Percentiles rank a stretch among this genome's conserved stretches.
Conservation (phyloP, 2,113 vertebrate species). For the Hepsetus odoe region DNA sequence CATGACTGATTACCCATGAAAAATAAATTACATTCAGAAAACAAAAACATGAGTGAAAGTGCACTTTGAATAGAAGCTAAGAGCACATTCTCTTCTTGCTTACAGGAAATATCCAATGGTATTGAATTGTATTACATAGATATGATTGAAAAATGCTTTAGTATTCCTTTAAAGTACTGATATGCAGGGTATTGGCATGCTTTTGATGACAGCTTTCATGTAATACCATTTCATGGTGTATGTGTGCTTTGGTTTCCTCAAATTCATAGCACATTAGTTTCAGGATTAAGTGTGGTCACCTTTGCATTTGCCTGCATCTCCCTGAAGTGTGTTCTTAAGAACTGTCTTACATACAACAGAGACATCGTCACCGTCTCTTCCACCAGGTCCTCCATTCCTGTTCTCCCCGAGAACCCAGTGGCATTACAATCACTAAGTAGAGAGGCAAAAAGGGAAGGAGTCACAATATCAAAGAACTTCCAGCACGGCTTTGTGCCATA, state of each 20-base stretch:
- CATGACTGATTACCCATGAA: too few species aligned
- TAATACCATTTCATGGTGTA: constrained; percentile 23
- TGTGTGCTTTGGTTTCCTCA: constrained; percentile 5
- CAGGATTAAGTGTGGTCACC: neutral
- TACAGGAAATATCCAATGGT: too few species aligned
- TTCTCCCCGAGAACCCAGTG: neutral
- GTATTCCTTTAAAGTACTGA: neutral
- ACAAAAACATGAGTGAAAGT: too few species aligned
- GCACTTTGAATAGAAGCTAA: too few species aligned
- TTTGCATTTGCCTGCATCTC: neutral
- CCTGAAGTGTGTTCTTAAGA: neutral
- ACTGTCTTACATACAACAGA: neutral
- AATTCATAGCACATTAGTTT: neutral
- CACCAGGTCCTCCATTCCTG: neutral
- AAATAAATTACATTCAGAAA: too few species aligned
- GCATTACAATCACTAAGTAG: neutral
- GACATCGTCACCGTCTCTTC: neutral
- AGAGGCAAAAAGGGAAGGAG: neutral
- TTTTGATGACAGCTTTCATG: neutral
- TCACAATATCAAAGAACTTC: constrained; percentile 5
- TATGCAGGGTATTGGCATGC: neutral
- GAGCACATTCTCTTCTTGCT: too few species aligned
- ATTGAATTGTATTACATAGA: too few species aligned
- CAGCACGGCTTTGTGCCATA: neutral
- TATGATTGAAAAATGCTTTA: too few species aligned